A percentile compares a stretch with the other conserved stretches of the same genome.
Evolutionary conservation across 53 echinoderm and acorn worm species (phyloP).

Genomic region (Henricia sp.): DNA sequence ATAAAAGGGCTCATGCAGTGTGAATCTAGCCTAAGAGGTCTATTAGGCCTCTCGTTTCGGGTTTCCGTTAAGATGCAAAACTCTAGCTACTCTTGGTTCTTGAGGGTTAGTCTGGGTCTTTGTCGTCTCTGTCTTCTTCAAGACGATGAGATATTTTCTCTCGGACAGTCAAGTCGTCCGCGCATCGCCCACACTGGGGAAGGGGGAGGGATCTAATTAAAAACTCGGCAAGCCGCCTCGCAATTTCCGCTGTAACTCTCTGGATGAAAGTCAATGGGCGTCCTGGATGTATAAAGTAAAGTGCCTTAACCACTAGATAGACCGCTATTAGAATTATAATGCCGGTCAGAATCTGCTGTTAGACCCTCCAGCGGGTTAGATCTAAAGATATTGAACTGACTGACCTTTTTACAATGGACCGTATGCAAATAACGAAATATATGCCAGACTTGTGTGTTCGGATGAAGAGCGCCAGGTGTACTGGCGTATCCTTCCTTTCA

Average conservation of each 20-base stretch:
- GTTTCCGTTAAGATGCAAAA: constrained; percentile 29
- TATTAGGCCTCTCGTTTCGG: constrained; percentile 40
- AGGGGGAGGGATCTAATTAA: constrained; percentile 49
- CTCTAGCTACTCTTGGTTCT: constrained; percentile 41
- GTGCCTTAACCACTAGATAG: background rate
- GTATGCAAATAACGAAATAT: too few relatives aligned
- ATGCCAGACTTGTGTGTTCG: too few relatives aligned
- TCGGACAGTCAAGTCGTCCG: constrained; percentile 23
- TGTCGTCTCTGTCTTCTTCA: constrained; percentile 5
- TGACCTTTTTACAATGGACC: too few relatives aligned
- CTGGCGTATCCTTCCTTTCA: too few relatives aligned
- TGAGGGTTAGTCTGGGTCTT: constrained; percentile 43
- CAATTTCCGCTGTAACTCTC: constrained; percentile 40
- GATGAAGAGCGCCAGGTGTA: too few relatives aligned
- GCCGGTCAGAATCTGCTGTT: too few relatives aligned
- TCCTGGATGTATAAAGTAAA: constrained; percentile 22
- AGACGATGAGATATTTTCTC: constrained; percentile 27
- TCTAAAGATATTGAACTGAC: too few relatives aligned
- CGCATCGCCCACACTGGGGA: constrained; percentile 32
- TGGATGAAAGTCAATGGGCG: constrained; percentile 27
- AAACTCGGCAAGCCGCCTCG: constrained; percentile 30
- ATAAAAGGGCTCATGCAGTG: too few relatives aligned
- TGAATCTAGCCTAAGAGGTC: background rate
- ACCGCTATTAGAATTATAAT: background rate
- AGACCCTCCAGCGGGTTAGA: too few relatives aligned